These are phyloP conservation scores for Seladonia tumulorum DNA, from an alignment of 2,888 invertebrate genomes.

Conservation along the genomic window DNA sequence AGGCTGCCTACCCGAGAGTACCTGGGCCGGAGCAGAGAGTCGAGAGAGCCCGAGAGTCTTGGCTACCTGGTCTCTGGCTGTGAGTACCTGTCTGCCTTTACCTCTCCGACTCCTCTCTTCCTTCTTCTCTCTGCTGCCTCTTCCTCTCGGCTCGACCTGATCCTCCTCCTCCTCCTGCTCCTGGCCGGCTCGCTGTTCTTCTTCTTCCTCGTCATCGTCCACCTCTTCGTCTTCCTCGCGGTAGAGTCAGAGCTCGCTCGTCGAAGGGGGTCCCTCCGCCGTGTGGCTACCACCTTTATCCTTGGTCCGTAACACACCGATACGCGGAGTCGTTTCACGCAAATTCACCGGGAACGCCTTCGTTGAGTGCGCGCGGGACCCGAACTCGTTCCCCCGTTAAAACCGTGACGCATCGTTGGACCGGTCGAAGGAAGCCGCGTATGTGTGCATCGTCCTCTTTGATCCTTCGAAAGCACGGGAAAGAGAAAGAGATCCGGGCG, in stretches of 20 bases:
- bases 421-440: conserved; percentile 64
- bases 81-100: conserved; percentile 70
- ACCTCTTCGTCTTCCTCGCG: conserved; percentile 29
- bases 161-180: conserved; percentile 16
- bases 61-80: conserved; percentile 66
- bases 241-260: conserved; percentile 38
- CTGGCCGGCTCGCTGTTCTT: background rate
- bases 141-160: conserved; percentile 43
- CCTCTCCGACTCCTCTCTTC: conserved; percentile 64
- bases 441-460: conserved; percentile 61
- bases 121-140: conserved; percentile 46
- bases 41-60: conserved; percentile 47
- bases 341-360: conserved; percentile 77
- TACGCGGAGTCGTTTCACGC: conserved; percentile 79
- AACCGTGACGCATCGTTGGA: conserved; percentile 77
- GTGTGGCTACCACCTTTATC: conserved; percentile 71
- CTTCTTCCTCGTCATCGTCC: conserved; percentile 43
- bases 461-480: conserved; percentile 66
- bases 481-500: conserved; percentile 6
- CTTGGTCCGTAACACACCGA: conserved; percentile 63
- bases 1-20: conserved; percentile 78
- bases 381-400: conserved; percentile 74
- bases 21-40: conserved; percentile 39
- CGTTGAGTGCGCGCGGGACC: conserved; percentile 56
- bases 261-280: conserved; percentile 33